Evolutionary conservation across 2,888 invertebrate species (phyloP), one percentile per base, ranked within the genome.

Genomic region (Zootermopsis nevadensis): DNA sequence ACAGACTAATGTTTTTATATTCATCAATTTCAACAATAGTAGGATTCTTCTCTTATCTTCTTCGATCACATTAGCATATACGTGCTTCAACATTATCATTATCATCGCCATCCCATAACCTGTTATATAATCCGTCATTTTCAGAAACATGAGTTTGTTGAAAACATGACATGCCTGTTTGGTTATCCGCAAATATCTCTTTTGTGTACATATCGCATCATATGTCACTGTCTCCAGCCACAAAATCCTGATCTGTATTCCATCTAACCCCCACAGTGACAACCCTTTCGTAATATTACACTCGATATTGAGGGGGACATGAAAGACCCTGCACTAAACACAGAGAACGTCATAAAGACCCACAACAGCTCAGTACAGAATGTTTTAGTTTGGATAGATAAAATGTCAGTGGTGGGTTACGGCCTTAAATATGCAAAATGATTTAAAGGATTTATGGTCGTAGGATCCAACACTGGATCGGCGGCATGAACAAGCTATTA

Each of bases 221-320:
- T 74, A 74, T 74, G 74, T 74, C 74, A 24, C 74, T 10, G 38
- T 38, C 38, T 74, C n/a, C 19, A 4, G 33, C 31, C 69, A 15
- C 69, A 31, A 15, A n/a, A 66, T 12, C 19, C 31, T 12, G 27
- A 69, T 33, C 69, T 31, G n/a, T 15, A n/a, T 27, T 38, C 38
- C 24, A 0, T 74, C 33, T 38, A 74, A 74, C 74, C 74, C 74
- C 33, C 42, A 74, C 74, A 69, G 69, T 31, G 30, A 69, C 69
- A 69, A 74, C 74, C 74, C 74, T 74, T 74, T 74, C 38, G 74
- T 74, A 74, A 74, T 38, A 74, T n/a, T 74, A 74, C 74, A 74
- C 74, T 35, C 38, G 74, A 74, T 38, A 33, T 69, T 69, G 74
- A n/a, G 38, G 38, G 74, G 74, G 74, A 24, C n/a, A 38, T 74